Base-by-base conservation (phyloP, 2,797 vertebrate genomes). In the Chelon labrosus region DNA sequence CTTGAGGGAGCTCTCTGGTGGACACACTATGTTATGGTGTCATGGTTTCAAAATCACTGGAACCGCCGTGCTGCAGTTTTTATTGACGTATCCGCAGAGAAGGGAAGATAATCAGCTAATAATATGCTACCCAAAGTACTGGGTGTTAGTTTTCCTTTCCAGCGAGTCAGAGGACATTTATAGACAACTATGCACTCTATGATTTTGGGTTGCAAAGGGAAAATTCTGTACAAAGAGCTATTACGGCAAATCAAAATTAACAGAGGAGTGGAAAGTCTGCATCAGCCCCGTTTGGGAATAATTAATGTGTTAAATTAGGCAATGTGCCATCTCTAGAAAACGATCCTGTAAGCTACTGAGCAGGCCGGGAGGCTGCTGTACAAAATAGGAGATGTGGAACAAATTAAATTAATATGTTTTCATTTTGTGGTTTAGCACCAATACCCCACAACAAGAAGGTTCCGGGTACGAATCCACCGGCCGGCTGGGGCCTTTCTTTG, bases 211-310 rank as follows among this genome's bases (percentile, higher is more conserved):
- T 63, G 66, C 51, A 16, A 38, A 49, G 53, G 65, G 5, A 59
- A 54, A 77, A 46, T 54, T 63, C 12, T 10, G 75, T 51, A 63
- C 52, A 77, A 80, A 73, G 54, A 75, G 42, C 73, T 60, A 70
- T 82, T 65, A 31, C 55, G 62, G 66, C 41, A 64, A 25, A 67
- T 78, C 41, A 75, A 47, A 75, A 74, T 62, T 38, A 66, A 77
- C 69, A 52, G 52, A 76, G 42, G 50, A 69, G 73, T 68, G 9
- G 10, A 46, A 49, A 64, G 55, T 64, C 46, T 27, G 58, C 58
- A 65, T 71, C 9, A 11, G 65, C 57, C 70, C 54, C 37, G 35
- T 84, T 74, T 68, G 58, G 70, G 82, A 73, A 67, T 58, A 62
- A 54, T 54, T 47, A 66, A 46, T 38, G 17, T 35, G 70, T 65